Evolutionary conservation across 2,797 vertebrate genomes (phyloP).

Genomic region (Naso thynnoides): DNA sequence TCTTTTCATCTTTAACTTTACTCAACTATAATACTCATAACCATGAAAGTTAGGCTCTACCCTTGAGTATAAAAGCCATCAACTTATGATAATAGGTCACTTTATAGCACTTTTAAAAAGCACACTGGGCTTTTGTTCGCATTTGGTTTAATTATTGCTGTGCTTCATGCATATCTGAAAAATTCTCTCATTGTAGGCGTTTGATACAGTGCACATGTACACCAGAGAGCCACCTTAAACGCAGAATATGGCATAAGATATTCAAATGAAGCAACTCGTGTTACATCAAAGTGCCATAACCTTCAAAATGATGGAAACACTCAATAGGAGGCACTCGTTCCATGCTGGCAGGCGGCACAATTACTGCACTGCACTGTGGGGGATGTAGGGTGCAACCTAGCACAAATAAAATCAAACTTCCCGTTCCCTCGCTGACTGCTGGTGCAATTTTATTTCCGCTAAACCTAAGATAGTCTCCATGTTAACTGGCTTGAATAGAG

Average conservation of each 20-base stretch:
- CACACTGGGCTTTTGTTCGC: slow-evolving; percentile 8
- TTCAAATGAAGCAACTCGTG: slow-evolving; percentile 62
- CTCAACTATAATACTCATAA: slow-evolving; percentile 4
- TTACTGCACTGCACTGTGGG: slow-evolving; percentile 63
- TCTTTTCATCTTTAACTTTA: neutral
- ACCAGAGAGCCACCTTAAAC: slow-evolving; percentile 53
- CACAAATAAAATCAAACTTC: slow-evolving; percentile 64
- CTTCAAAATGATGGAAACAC: slow-evolving; percentile 75
- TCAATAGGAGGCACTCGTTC: slow-evolving; percentile 64
- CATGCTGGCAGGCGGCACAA: slow-evolving; percentile 66
- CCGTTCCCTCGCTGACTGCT: slow-evolving; percentile 38
- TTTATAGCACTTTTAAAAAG: slow-evolving; percentile 14
- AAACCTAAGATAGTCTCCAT: slow-evolving; percentile 8
- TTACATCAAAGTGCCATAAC: slow-evolving; percentile 74
- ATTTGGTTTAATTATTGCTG: slow-evolving; percentile 19
- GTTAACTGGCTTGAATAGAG: slow-evolving; percentile 17
- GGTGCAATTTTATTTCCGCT: slow-evolving; percentile 38
- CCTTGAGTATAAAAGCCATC: slow-evolving; percentile 3
- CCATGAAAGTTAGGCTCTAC: neutral
- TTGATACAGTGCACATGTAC: slow-evolving; percentile 29
- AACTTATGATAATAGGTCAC: slow-evolving; percentile 2
- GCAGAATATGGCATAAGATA: slow-evolving; percentile 50
- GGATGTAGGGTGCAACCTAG: slow-evolving; percentile 60
- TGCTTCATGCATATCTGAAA: neutral
- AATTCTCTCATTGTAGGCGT: slow-evolving; percentile 21